phyloP scores from a whole-genome alignment of 1,140 invertebrate species.

The Lycorma delicatula region DNA sequence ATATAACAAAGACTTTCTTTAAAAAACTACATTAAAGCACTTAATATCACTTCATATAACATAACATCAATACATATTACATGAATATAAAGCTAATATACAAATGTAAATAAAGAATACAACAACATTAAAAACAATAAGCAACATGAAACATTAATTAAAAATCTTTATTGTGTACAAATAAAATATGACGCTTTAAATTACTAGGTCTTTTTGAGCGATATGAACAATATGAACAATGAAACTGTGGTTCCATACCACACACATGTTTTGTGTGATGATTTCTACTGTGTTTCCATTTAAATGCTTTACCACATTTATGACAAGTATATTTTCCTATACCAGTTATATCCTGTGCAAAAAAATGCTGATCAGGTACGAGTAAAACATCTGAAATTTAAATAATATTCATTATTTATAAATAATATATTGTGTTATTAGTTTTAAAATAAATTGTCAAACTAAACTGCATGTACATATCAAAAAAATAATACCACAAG shows the following conservation, averaged over 20 bases:
- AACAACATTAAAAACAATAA: not conserved
- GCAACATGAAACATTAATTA: not conserved
- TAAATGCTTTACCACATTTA: not conserved
- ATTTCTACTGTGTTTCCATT: not conserved
- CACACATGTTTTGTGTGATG: not conserved
- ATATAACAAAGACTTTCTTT: too few species aligned
- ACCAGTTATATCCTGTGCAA: too few species aligned
- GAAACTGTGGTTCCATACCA: not conserved
- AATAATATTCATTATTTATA: not conserved
- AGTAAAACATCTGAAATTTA: too few species aligned
- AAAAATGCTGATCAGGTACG: too few species aligned
- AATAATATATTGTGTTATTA: not conserved
- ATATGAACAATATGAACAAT: not conserved
- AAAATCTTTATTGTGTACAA: not conserved
- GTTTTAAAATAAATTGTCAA: not conserved
- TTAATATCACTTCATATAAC: too few species aligned
- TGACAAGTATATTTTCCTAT: not conserved
- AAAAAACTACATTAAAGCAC: too few species aligned
- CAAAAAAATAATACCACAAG: not conserved
- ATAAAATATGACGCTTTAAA: not conserved
- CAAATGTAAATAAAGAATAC: too few species aligned
- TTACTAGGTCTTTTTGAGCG: not conserved
- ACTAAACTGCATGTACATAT: not conserved
- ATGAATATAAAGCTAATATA: too few species aligned
- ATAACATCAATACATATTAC: too few species aligned